Evolutionary conservation across 1,140 invertebrate species (phyloP), one percentile per base, ranked within the genome.

Genomic region (Cydia fagiglandana): DNA sequence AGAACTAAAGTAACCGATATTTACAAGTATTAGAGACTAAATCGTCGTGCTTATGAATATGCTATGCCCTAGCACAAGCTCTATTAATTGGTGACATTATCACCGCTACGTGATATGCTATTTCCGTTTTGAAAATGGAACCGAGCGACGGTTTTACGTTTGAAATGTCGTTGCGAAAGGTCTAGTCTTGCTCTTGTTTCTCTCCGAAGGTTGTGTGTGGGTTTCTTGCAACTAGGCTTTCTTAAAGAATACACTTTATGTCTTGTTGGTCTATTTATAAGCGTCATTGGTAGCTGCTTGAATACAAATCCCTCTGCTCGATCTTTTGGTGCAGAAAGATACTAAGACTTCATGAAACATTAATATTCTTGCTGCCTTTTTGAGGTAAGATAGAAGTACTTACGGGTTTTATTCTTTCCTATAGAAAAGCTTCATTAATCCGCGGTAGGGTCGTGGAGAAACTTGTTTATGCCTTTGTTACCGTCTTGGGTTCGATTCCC

Each of bases 1-100:
- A n/a, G n/a, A n/a, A n/a, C n/a, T n/a, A n/a, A n/a, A n/a, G n/a
- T n/a, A n/a, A n/a, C n/a, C n/a, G n/a, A n/a, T n/a, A n/a, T n/a
- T n/a, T n/a, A n/a, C n/a, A n/a, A n/a, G n/a, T n/a, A 4, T 47
- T 13, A 47, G 45, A 47, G 45, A 47, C 56, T n/a, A 53, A 53
- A 13, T 61, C 56, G 24, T 61, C 17, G 9, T n/a, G 56, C 12
- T 24, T 61, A n/a, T 61, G 17, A 17, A 17, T 24, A 24, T 10
- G 20, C 56, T 24, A 61, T 10, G 56, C 56, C 20, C 56, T 24
- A 24, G 56, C 20, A 24, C 56, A 61, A n/a, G 56, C 20, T 61
- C 56, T 61, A 86, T 86, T 88, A 86, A 86, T 88, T 85, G 81
- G 81, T 79, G 81, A 81, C 80, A 84, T 88, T 86, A 86, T 82